Evolutionary conservation across 1,140 invertebrate genomes (phyloP), one percentile per base, ranked within the genome.

Genomic region (Trinorchestia longiramus): DNA sequence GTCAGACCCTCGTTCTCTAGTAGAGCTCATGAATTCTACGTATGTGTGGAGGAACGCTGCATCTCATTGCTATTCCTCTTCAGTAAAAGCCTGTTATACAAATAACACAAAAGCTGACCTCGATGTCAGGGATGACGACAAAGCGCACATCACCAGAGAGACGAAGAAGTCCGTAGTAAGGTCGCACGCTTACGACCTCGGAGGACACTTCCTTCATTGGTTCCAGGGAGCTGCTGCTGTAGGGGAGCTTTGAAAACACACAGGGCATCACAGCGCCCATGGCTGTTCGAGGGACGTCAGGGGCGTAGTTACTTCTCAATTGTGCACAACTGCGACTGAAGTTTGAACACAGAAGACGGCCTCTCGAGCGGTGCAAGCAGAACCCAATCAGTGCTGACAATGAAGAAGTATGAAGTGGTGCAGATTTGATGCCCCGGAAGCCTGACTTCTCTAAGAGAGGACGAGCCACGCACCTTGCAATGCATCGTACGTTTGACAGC

Each of bases 121-220:
- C 92, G 40, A 94, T 8, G 44, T 94, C 92, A 94, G 92, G 92
- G 17, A 94, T 40, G 92, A 94, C 44, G 44, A 94, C 44, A 45
- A 94, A 94, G 40, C 44, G 92, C 43, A 94, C 92, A n/a, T 94
- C 44, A 43, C 92, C 92, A 8, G 92, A 94, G 43, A 94, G 43
- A 40, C 44, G 43, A 11, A 94, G 44, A 0, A 43, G 41, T n/a
- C 92, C 92, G 92, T 94, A 94, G 43, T 94, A 94, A 43, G 92
- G 92, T 6, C 44, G 43, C 43, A 94, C 92, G 41, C 40, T 45
- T 15, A 94, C 92, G 3, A 45, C 92, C 43, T 94, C 88, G 11
- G 88, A 77, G 28, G 62, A 77, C 62, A 77, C 8, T 36, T 77
- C 62, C 62, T 77, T 36, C 62, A 77, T 77, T 23, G 8, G 28